Conservation (phyloP, 2,888 invertebrate species). For the Rhopalosiphum nymphaeae region DNA sequence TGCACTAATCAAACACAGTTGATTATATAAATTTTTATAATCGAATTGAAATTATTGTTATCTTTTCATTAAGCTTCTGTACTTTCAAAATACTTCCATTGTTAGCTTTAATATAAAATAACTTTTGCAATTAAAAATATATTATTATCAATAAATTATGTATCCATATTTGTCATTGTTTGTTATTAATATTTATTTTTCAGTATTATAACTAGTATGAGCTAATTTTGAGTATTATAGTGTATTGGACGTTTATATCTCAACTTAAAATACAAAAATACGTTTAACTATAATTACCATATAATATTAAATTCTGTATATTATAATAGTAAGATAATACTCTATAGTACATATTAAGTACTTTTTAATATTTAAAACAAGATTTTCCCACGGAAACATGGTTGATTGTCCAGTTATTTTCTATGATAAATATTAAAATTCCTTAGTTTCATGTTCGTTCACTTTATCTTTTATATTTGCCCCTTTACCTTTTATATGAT, state of each 20-base stretch:
- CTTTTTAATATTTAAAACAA: not conserved
- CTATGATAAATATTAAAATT: too few species aligned
- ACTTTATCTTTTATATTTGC: too few species aligned
- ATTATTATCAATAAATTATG: not conserved
- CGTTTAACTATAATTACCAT: not conserved
- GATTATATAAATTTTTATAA: not conserved
- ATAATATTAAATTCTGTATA: too few species aligned
- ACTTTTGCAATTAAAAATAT: not conserved
- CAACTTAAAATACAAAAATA: not conserved
- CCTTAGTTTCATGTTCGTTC: too few species aligned
- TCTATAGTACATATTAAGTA: not conserved
- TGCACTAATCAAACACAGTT: conserved; percentile 38
- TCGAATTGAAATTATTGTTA: conserved; percentile 10
- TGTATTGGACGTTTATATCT: not conserved
- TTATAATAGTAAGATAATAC: too few species aligned
- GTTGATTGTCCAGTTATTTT: too few species aligned
- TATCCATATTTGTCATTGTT: not conserved
- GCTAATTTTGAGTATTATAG: not conserved
- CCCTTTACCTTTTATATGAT: too few species aligned
- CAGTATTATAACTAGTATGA: not conserved
- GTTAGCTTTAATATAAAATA: not conserved
- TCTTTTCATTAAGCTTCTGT: not conserved
- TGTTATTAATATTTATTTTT: not conserved
- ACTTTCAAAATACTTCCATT: not conserved
- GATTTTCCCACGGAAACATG: too few species aligned